phyloP scores from a whole-genome alignment of 2,113 vertebrate genomes.

The Cranoglanis bouderius region DNA sequence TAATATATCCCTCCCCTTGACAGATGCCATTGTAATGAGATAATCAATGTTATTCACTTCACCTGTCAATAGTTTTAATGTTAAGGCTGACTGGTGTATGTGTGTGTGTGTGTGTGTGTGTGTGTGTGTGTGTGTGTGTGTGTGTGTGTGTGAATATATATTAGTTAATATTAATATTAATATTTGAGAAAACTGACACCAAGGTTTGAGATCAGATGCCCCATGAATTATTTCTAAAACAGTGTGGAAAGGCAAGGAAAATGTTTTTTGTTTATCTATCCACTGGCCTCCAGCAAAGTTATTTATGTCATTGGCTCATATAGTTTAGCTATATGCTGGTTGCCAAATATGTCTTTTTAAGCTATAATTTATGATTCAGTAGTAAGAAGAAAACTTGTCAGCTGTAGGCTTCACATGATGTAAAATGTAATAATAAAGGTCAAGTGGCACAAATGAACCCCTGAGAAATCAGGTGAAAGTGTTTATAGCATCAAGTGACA shows the following conservation, averaged over 20 bases:
- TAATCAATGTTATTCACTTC: too few species aligned
- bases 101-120: too few species aligned
- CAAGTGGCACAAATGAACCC: conserved; percentile 31
- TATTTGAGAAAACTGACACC: not conserved
- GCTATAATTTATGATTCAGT: not conserved
- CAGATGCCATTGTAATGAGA: too few species aligned
- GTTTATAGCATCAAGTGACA: not conserved
- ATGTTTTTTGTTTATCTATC: not conserved
- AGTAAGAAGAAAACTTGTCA: not conserved
- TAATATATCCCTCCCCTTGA: too few species aligned
- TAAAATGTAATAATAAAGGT: conserved; percentile 32
- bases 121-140: too few species aligned
- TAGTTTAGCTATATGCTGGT: not conserved
- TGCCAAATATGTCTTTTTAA: not conserved
- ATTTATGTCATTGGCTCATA: not conserved
- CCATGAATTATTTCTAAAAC: not conserved
- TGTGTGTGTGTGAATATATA: too few species aligned
- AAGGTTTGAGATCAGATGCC: not conserved
- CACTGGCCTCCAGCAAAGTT: not conserved
- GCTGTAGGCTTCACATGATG: conserved; percentile 22
- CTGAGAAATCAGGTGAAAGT: not conserved
- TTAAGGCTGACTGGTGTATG: too few species aligned
- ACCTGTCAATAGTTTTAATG: too few species aligned
- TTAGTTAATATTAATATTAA: too few species aligned
- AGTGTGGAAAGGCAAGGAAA: not conserved